phyloP scores from a whole-genome alignment of 2,113 vertebrate species.

The Grus americana region DNA sequence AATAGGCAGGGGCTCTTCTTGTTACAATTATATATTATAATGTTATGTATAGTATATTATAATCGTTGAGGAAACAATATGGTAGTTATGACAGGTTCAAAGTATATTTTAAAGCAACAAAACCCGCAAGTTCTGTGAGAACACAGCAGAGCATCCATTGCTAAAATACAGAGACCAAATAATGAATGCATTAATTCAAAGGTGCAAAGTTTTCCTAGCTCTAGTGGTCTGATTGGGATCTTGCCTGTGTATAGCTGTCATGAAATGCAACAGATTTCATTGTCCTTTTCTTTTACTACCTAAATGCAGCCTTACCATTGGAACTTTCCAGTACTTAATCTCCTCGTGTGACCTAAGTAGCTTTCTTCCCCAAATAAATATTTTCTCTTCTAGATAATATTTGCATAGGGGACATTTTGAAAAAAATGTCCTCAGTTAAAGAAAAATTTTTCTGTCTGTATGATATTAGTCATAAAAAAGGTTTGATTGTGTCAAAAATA shows the following conservation, averaged over 20 bases:
- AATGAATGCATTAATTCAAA: not conserved
- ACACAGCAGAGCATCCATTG: not conserved
- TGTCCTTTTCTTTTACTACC: not conserved
- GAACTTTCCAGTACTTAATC: not conserved
- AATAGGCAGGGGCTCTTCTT: not conserved
- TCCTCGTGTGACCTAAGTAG: not conserved
- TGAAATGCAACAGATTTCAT: not conserved
- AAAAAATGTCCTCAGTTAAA: not conserved
- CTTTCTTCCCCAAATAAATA: not conserved
- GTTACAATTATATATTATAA: not conserved
- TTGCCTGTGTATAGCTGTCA: not conserved
- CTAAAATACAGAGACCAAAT: not conserved
- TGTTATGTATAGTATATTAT: not conserved
- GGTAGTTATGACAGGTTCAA: not conserved
- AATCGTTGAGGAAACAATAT: not conserved
- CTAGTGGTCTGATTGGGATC: not conserved
- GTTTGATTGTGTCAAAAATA: not conserved
- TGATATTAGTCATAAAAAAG: not conserved
- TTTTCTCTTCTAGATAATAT: not conserved
- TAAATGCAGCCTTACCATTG: not conserved
- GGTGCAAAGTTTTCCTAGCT: not conserved
- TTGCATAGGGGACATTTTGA: not conserved
- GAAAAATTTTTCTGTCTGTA: not conserved
- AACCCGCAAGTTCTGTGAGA: not conserved
- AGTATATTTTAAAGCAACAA: not conserved